Evolutionary conservation across 2,888 invertebrate genomes (phyloP).

Genomic region (Amblyjoppa proteus): DNA sequence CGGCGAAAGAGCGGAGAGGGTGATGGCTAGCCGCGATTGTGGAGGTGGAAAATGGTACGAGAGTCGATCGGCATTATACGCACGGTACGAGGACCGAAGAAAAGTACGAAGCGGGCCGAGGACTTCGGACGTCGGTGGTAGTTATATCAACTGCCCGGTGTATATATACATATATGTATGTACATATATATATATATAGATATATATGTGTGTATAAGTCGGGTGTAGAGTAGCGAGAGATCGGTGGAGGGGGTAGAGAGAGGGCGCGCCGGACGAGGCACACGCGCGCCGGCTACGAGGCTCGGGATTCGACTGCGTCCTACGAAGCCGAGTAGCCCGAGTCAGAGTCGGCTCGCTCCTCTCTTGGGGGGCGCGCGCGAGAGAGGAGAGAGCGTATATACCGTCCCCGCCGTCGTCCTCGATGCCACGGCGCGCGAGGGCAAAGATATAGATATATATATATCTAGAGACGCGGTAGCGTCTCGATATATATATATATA

Average conservation of each 20-base stretch:
- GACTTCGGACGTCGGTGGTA: neutral
- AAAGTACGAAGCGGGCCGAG: constrained; percentile 25
- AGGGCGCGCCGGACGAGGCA: constrained; percentile 67
- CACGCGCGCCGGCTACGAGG: constrained; percentile 73
- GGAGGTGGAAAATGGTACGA: constrained; percentile 61
- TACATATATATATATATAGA: constrained; percentile 18
- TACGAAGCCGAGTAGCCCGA: constrained; percentile 76
- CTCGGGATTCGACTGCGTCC: constrained; percentile 76
- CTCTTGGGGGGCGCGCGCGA: constrained; percentile 47
- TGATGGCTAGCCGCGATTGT: constrained; percentile 54
- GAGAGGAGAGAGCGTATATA: constrained; percentile 23
- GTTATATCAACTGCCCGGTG: constrained; percentile 1
- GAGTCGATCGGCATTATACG: constrained; percentile 18
- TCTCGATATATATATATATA: constrained; percentile 32
- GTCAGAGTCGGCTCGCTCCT: constrained; percentile 71
- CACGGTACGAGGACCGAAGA: constrained; percentile 43
- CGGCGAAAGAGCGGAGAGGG: constrained; percentile 30
- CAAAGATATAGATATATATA: constrained; percentile 23
- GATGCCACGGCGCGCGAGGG: constrained; percentile 28
- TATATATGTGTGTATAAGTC: neutral
- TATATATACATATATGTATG: neutral
- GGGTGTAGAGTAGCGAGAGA: neutral
- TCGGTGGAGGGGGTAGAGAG: constrained; percentile 57
- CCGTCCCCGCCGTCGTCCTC: neutral
- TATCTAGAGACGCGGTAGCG: no score